Conservation (phyloP, 2,113 vertebrate genomes). For the Gymnocephalus cernua region DNA sequence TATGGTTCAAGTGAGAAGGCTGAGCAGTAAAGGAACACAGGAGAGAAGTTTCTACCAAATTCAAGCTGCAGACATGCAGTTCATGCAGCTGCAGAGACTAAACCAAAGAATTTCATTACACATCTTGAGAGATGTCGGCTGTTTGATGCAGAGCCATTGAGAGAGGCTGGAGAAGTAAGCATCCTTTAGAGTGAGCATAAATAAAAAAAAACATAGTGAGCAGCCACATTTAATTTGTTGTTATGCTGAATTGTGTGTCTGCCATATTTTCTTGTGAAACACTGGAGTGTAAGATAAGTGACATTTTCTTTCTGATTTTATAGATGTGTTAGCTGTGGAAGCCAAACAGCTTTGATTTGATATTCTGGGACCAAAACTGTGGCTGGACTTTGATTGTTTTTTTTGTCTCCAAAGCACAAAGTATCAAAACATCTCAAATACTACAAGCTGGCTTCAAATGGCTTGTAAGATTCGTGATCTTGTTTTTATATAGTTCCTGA, state of each 20-base stretch:
- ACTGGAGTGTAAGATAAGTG: not conserved
- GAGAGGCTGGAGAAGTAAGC: constrained; percentile 34
- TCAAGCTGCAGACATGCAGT: constrained; percentile 11
- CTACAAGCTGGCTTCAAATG: not conserved
- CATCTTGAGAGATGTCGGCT: constrained; percentile 25
- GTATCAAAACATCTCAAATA: not conserved
- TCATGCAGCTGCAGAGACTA: constrained; percentile 36
- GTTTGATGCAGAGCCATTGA: constrained; percentile 41
- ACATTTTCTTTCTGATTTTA: not conserved
- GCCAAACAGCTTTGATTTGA: not conserved
- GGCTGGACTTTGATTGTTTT: not conserved
- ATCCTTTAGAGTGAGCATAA: constrained; percentile 29
- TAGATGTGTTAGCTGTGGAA: not conserved
- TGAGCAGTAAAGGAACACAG: constrained; percentile 19
- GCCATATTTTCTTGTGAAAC: not conserved
- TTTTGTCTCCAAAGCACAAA: not conserved
- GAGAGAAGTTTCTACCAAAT: constrained; percentile 16
- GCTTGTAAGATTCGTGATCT: not conserved
- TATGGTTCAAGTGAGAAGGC: constrained; percentile 14
- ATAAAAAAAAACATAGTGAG: no score
- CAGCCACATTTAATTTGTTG: not conserved
- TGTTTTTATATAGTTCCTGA: not conserved
- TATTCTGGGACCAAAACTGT: not conserved
- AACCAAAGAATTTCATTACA: constrained; percentile 33
- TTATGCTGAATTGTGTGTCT: not conserved